A percentile compares a stretch with the other conserved stretches of the same genome.
Evolutionary conservation across 2,113 vertebrate species (phyloP).

Genomic region (Sialia sialis): DNA sequence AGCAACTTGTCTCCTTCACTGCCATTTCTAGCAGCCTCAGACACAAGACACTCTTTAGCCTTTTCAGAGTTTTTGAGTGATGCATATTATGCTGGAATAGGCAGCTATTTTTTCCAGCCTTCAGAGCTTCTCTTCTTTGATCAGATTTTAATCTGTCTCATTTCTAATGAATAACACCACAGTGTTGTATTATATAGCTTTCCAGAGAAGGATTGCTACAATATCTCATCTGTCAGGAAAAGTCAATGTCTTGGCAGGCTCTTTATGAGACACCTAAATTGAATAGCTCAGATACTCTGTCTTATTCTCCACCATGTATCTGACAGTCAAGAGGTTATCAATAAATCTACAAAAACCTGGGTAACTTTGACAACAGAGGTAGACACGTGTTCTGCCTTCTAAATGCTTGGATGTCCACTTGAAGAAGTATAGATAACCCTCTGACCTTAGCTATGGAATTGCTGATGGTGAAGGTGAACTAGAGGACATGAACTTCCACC

Average conservation of each 20-base stretch:
- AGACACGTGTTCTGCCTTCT: background rate
- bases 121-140: background rate
- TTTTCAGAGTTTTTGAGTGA: constrained; percentile 2
- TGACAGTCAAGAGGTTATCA: constrained; percentile 4
- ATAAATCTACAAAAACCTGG: background rate
- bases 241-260: constrained; percentile 26
- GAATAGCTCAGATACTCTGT: background rate
- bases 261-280: constrained; percentile 29
- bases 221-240: constrained; percentile 35
- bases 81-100: background rate
- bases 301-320: background rate
- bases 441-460: background rate
- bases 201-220: constrained; percentile 21
- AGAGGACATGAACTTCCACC: background rate
- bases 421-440: background rate
- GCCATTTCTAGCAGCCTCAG: background rate
- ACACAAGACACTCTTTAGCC: background rate
- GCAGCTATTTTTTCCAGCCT: background rate
- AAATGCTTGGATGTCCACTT: background rate
- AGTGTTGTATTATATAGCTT: constrained; percentile 1
- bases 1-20: background rate
- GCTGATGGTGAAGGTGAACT: background rate
- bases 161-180: constrained; percentile 47
- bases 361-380: background rate
- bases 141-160: constrained; percentile 36